A percentile compares a stretch with the other conserved stretches of the same genome.
These are phyloP conservation scores for Ctena decussata DNA, from an alignment of 2,888 invertebrate species.

Conservation along the genomic window DNA sequence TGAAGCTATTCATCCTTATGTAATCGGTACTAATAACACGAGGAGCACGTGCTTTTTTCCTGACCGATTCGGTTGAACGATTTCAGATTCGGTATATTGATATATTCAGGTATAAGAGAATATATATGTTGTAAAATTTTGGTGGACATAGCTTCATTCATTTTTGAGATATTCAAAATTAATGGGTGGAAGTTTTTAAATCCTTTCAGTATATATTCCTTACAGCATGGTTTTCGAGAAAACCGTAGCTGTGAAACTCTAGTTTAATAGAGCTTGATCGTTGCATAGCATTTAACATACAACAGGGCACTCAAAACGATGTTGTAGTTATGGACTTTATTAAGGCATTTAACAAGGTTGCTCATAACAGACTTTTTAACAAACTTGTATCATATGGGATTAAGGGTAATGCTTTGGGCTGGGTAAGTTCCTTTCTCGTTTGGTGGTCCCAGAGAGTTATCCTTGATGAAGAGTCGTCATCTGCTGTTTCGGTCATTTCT, in stretches of 20 bases:
- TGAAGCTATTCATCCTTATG: too few relatives aligned
- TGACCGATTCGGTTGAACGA: too few relatives aligned
- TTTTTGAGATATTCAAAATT: too few relatives aligned
- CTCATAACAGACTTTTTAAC: constrained; percentile 10
- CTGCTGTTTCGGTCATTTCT: too few relatives aligned
- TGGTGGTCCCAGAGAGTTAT: constrained; percentile 2
- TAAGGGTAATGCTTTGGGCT: constrained; percentile 5
- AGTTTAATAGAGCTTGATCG: constrained; percentile 6
- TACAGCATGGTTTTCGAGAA: constrained; percentile 17
- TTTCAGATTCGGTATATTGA: too few relatives aligned
- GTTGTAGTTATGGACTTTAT: constrained; percentile 13
- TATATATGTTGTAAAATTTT: too few relatives aligned
- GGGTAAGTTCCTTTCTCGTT: constrained; percentile 15
- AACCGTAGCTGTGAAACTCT: constrained; percentile 10
- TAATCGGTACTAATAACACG: too few relatives aligned
- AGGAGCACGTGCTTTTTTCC: too few relatives aligned
- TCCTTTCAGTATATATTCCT: too few relatives aligned
- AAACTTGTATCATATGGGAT: constrained; percentile 9
- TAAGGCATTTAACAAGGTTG: constrained; percentile 10
- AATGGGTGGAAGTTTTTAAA: too few relatives aligned
- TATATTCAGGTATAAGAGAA: too few relatives aligned
- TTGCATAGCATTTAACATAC: constrained; percentile 9
- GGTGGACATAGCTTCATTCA: too few relatives aligned
- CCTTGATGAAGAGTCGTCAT: constrained; percentile 5
- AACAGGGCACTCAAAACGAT: constrained; percentile 1